phyloP scores from a whole-genome alignment of 1,140 invertebrate genomes.

The Panagrolaimus sp. region DNA sequence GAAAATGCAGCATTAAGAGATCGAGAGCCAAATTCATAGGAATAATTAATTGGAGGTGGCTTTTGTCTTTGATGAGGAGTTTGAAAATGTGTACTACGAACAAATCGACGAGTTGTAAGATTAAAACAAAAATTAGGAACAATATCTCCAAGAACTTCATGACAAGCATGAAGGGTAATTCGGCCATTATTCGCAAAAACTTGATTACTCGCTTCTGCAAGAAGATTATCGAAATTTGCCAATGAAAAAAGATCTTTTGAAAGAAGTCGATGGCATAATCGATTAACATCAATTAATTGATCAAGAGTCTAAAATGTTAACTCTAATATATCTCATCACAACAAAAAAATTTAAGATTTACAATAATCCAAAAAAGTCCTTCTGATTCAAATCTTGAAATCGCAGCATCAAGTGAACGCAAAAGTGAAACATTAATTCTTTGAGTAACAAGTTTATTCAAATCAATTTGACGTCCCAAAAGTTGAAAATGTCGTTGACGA shows the following conservation, averaged over 20 bases:
- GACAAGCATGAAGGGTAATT: slow-evolving; percentile 94
- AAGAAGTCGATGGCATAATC: slow-evolving; percentile 85
- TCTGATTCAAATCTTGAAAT: slow-evolving; percentile 90
- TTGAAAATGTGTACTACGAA: slow-evolving; percentile 26
- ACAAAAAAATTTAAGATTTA: slow-evolving; percentile 62
- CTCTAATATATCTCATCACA: slow-evolving; percentile 69
- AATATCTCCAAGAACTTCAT: slow-evolving; percentile 96
- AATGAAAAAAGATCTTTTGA: slow-evolving; percentile 77
- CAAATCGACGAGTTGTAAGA: slow-evolving; percentile 85
- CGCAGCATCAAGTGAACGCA: slow-evolving; percentile 86
- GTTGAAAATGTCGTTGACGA: slow-evolving; percentile 84
- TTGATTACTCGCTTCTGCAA: slow-evolving; percentile 86
- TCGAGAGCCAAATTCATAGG: slow-evolving; percentile 94
- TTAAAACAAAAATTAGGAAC: slow-evolving; percentile 97
- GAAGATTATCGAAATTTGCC: slow-evolving; percentile 91
- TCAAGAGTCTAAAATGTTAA: slow-evolving; percentile 75
- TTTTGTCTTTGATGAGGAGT: not conserved
- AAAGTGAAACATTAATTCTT: slow-evolving; percentile 88
- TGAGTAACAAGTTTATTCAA: slow-evolving; percentile 92
- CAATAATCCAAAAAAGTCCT: slow-evolving; percentile 92
- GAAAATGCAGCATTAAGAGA: slow-evolving; percentile 82
- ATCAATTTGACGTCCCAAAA: slow-evolving; percentile 91
- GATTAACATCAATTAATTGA: slow-evolving; percentile 82
- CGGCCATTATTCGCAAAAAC: slow-evolving; percentile 88
- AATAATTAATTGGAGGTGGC: slow-evolving; percentile 63